Evolutionary conservation across 92 coral and sea anemone species (phyloP).

Genomic region (Umimayanthus kanabou): DNA sequence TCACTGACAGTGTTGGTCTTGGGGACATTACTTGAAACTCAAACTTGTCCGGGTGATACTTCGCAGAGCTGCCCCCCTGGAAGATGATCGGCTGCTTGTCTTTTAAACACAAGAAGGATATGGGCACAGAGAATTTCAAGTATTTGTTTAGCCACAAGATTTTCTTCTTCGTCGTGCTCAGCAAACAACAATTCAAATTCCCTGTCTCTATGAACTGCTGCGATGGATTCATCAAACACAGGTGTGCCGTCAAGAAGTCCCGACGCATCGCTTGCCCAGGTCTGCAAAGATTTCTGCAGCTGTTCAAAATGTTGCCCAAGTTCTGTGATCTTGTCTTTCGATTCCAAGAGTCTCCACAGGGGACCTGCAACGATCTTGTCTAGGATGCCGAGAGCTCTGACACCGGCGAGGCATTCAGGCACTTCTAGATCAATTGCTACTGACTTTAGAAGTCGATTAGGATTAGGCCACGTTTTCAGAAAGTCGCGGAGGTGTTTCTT

Average conservation of each 20-base stretch:
- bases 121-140: slow-evolving; percentile 18
- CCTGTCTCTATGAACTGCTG: slow-evolving; percentile 17
- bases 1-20: slow-evolving; percentile 23
- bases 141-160: background rate
- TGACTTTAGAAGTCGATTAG: slow-evolving; percentile 17
- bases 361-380: slow-evolving; percentile 17
- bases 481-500: slow-evolving; percentile 11
- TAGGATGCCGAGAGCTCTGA: slow-evolving; percentile 2
- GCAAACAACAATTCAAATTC: slow-evolving; percentile 4
- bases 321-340: background rate
- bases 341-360: slow-evolving; percentile 19
- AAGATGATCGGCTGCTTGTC: slow-evolving; percentile 20
- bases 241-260: background rate
- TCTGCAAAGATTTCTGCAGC: background rate
- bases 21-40: background rate
- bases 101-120: background rate
- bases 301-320: background rate
- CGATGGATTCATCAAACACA: slow-evolving; percentile 15
- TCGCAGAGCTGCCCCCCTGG: background rate
- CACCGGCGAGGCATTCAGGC: background rate
- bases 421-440: background rate
- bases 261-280: slow-evolving; percentile 5
- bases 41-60: background rate
- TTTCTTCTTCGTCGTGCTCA: background rate
- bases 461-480: slow-evolving; percentile 8